Evolutionary conservation across 2,797 vertebrate genomes (phyloP).

Genomic region (Acipenser ruthenus): DNA sequence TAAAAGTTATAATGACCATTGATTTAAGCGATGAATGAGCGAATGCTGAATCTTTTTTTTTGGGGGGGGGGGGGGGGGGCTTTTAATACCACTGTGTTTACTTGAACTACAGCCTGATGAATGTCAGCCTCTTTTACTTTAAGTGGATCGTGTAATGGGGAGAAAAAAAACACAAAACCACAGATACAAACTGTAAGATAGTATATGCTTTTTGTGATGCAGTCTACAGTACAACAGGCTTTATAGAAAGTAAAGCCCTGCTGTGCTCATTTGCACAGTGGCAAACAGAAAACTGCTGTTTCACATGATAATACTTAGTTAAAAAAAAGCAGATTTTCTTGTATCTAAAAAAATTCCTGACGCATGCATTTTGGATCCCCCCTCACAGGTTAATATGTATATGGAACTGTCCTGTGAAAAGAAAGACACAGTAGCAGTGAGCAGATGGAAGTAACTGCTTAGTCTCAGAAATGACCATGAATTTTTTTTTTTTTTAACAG

Average conservation of each 20-base stretch:
- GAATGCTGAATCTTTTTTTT: too few relatives aligned
- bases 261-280: not conserved
- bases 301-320: slow-evolving; percentile 5
- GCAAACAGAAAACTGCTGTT: not conserved
- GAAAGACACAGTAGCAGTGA: slow-evolving; percentile 7
- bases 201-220: not conserved
- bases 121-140: too few relatives aligned
- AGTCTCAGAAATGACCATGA: slow-evolving; percentile 20
- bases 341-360: not conserved
- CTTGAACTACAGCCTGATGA: too few relatives aligned
- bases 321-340: not conserved
- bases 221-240: slow-evolving; percentile 1
- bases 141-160: not conserved
- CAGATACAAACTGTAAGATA: not conserved
- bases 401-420: not conserved
- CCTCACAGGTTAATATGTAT: not conserved
- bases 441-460: slow-evolving; percentile 28
- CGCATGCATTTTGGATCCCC: not conserved
- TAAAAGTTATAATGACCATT: too few relatives aligned
- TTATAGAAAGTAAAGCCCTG: not conserved
- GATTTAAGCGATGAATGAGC: too few relatives aligned
- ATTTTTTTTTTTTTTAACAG: slow-evolving; percentile 19
- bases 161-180: not conserved
- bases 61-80: too few relatives aligned
- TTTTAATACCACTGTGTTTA: too few relatives aligned